Conservation (phyloP, 2,888 invertebrate genomes). For the Amphipyra tragopoginis region DNA sequence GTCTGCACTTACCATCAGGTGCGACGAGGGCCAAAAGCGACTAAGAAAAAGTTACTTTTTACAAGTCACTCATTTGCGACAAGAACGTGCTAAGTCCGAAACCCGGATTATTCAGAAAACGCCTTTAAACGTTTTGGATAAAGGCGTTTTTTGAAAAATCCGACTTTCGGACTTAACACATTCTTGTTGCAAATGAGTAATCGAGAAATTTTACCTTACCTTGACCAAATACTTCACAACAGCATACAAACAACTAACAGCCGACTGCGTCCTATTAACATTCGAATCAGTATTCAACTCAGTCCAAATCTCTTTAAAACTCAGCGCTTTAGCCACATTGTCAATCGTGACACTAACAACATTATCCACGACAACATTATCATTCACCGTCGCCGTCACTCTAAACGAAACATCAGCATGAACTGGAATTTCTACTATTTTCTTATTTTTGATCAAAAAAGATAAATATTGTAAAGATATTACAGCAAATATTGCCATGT, state of each 20-base stretch:
- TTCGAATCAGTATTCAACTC: constrained; percentile 83
- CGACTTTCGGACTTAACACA: no score
- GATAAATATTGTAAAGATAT: constrained; percentile 86
- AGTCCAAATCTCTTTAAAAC: constrained; percentile 81
- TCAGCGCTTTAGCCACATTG: constrained; percentile 82
- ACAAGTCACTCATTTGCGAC: no score
- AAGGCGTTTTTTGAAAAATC: no score
- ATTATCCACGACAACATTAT: constrained; percentile 80
- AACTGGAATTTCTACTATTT: constrained; percentile 82
- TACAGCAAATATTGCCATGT: constrained; percentile 81
- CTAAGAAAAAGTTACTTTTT: no score
- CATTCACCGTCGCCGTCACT: constrained; percentile 69
- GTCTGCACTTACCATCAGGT: no score
- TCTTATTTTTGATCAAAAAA: constrained; percentile 87
- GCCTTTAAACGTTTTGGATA: no score
- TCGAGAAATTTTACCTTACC: constrained; percentile 64
- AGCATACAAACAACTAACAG: constrained; percentile 85
- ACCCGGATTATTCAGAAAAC: no score
- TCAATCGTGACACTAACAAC: constrained; percentile 77
- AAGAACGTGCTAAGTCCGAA: no score
- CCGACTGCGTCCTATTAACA: constrained; percentile 83
- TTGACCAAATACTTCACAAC: constrained; percentile 85
- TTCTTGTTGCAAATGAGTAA: no score
- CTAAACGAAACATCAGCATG: constrained; percentile 84
- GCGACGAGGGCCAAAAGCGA: no score